Percentiles rank a stretch among this genome's conserved stretches.
Conservation (phyloP, 2,888 invertebrate species). For the Sphinx pinastri region DNA sequence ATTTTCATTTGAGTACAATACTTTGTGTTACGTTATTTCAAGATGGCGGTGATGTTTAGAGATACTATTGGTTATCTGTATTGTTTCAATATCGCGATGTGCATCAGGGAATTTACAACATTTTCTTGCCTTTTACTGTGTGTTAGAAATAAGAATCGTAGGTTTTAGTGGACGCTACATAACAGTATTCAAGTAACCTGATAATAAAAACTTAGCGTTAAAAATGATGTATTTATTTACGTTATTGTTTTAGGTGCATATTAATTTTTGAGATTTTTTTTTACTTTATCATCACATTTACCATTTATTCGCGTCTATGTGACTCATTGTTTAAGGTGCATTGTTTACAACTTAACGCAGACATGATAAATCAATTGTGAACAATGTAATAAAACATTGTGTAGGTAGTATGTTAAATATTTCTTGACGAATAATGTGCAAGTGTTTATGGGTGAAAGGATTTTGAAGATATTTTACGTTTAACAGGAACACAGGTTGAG, state of each 20-base stretch:
- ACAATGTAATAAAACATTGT: neutral
- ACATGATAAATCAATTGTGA: neutral
- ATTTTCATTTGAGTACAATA: neutral
- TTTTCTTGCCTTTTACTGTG: conserved; percentile 9
- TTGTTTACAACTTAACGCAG: neutral
- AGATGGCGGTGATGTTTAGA: neutral
- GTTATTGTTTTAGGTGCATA: conserved; percentile 54
- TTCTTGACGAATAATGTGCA: neutral
- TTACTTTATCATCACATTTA: conserved; percentile 12
- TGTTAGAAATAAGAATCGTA: neutral
- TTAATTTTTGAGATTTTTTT: conserved; percentile 46
- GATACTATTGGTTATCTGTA: too few relatives aligned
- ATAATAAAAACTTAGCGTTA: conserved; percentile 16
- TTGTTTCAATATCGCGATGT: too few relatives aligned
- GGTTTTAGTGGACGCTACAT: neutral
- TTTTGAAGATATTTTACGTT: too few relatives aligned
- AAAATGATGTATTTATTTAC: conserved; percentile 20
- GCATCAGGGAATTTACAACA: neutral
- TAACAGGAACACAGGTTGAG: too few relatives aligned
- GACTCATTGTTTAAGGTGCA: neutral
- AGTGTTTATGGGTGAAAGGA: neutral
- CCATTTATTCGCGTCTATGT: neutral
- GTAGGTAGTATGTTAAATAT: neutral
- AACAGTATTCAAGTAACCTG: conserved; percentile 3
- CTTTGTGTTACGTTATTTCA: neutral